phyloP scores from a whole-genome alignment of 2,888 invertebrate species.

The Dusona sp. region DNA sequence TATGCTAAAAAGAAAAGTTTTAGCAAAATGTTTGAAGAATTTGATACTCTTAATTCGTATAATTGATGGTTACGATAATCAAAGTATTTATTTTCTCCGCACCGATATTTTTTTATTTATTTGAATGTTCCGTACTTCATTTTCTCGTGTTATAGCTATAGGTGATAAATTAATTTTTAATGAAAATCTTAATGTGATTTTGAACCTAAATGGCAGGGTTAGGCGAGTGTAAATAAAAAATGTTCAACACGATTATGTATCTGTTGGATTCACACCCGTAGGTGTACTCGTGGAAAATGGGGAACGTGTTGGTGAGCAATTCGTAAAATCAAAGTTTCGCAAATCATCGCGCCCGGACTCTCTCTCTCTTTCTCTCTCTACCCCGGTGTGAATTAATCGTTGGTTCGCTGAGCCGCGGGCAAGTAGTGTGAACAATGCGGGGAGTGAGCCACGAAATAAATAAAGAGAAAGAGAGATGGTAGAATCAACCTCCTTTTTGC shows the following conservation, averaged over 20 bases:
- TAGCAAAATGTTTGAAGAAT: too few species aligned
- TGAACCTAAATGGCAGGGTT: too few species aligned
- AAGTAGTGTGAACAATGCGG: constrained; percentile 42
- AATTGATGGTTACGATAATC: background rate
- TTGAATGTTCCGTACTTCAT: too few species aligned
- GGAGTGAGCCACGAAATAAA: background rate
- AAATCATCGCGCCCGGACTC: constrained; percentile 45
- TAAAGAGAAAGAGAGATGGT: background rate
- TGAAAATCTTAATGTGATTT: too few species aligned
- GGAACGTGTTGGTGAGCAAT: constrained; percentile 5
- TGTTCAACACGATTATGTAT: too few species aligned
- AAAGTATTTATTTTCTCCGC: too few species aligned
- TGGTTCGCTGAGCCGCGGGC: constrained; percentile 29
- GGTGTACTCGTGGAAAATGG: background rate
- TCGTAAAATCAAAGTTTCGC: constrained; percentile 46
- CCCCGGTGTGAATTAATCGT: constrained; percentile 58
- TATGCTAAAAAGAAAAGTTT: too few species aligned
- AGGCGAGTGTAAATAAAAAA: too few species aligned
- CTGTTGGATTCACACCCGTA: too few species aligned
- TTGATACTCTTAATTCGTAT: background rate
- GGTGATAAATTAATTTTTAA: too few species aligned
- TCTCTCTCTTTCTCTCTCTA: background rate
- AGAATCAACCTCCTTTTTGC: background rate
- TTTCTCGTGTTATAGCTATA: too few species aligned
- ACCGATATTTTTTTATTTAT: too few species aligned